Evolutionary conservation across 1,140 invertebrate species (phyloP), one percentile per base, ranked within the genome.

Genomic region (Camponotus pennsylvanicus): DNA sequence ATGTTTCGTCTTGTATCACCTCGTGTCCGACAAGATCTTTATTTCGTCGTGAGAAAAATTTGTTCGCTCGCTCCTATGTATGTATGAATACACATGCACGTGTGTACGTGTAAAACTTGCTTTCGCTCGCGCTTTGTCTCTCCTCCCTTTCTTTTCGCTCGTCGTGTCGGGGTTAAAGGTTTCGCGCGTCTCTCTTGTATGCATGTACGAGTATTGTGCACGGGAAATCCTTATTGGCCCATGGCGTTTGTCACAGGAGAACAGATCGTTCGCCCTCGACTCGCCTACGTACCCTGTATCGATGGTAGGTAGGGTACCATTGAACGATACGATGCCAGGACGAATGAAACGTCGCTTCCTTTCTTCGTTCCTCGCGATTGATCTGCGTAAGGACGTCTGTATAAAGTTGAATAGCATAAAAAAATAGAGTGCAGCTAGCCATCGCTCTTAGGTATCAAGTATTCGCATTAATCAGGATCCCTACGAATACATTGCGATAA

Each of bases 11-110:
- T 90, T 90, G 89, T 91, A 91, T 55, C 59, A 87, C 83, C 89
- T 61, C 89, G 89, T 90, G 89, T 90, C 88, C 80, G 86, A 90
- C 89, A 85, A 90, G 89, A 90, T 90, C 89, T 90, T 90, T 90
- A 90, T 90, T 90, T 90, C 71, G 89, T 49, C 66, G 82, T 86
- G 88, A 85, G 82, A 88, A 90, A 90, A 90, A 87, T 86, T 90
- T 90, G 87, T 86, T 71, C 87, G 61, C 82, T 40, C 67, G 40
- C 57, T 27, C 37, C 37, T 42, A 21, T 18, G 3, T 6, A 57
- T 61, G 8, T 32, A 6, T 9, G 6, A 5, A 13, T 42, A 21
- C n/a, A 49, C 1, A 3, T 15, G 27, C n/a, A 1, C 34, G 27
- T 59, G 11, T 15, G 37, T 37, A 34, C 13, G 34, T n/a, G 63